Evolutionary conservation across 2,888 invertebrate species (phyloP), one percentile per base, ranked within the genome.

Genomic region (Brachycybe producta): DNA sequence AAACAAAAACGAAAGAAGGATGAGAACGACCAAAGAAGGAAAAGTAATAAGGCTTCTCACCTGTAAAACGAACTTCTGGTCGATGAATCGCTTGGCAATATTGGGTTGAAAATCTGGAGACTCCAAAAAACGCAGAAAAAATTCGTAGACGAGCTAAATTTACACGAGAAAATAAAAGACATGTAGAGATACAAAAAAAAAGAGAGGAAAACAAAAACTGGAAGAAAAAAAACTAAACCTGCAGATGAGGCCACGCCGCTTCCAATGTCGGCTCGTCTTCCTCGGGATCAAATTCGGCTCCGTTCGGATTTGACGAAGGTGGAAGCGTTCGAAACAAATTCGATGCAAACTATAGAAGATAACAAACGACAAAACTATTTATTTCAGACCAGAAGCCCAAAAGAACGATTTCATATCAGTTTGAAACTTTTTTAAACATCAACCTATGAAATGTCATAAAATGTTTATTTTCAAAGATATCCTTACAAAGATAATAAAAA

Each of bases 271-370:
- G 98, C 67, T 98, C 98, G 72, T 98, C 98, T 72, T 98, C 98
- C 73, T 98, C 98, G 24, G 98, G 98, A 73, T 98, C 98, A 71
- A 95, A 98, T 73, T 98, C 98, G n/a, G n/a, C n/a, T n/a, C n/a
- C n/a, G n/a, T n/a, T n/a, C 77, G 74, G 94, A 82, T 71, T 79
- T 60, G 77, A 76, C 60, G 75, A 75, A 26, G 98, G 98, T 57
- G 98, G 98, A 69, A 98, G 75, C 57, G 97, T 95, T 64, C 98
- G 90, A 75, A 98, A 98, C 64, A 97, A 75, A 71, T 97, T 97
- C 58, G 85, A 83, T 61, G 90, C 82, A 58, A 68, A 66, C 67
- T 68, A 58, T 32, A 60, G 57, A n/a, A 23, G 80, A 80, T 60
- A 54, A 67, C 58, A 53, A 24, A 56, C 52, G 52, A 51, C n/a